Base-by-base conservation (phyloP, 2,888 invertebrate species). In the Nebria brevicollis region DNA sequence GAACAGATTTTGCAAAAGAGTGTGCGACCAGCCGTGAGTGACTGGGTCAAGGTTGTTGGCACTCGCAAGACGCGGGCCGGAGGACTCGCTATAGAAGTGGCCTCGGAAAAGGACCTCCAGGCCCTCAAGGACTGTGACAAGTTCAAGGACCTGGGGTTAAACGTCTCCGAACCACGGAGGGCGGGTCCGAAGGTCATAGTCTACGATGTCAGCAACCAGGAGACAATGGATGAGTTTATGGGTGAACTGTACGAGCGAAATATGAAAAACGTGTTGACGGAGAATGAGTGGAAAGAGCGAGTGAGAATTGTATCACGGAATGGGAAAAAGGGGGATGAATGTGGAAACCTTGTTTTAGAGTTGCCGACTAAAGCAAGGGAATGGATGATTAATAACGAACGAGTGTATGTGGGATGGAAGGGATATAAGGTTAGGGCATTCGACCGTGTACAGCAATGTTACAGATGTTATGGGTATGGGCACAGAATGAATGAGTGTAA, bases 211-310 rank as follows among this genome's bases (percentile, higher is more conserved):
- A 4, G 5, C 3, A 65, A 13, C 7, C 5, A 65, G 1, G 4
- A 15, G 5, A 65, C 65, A 7, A 65, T 4, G 3, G 15, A 3
- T 65, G 65, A 4, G 3, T 65, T 65, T 1, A 65, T 65, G 65
- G 7, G n/a, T 25, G 25, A 72, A n/a, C 1, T 72, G 72, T 72
- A 72, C 34, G 26, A 1, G 8, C 25, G 26, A 3, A 72, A 72
- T n/a, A 41, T 25, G 26, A 15, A 25, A 34, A 34, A 72, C 1
- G 72, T 72, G 26, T 25, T 25, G 20, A 1, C 11, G 8, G 72
- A 25, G 72, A 72, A 8, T 72, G 72, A 72, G 26, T 72, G 25
- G 11, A 25, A 72, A n/a, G 72, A 72, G 7, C 25, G 72, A 34
- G 72, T 34, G 1, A 8, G 34, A 34, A 5, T 34, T 2, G 34